Percentiles rank a stretch among this genome's conserved stretches.
These are phyloP conservation scores for Whitmania pigra DNA, from an alignment of 1,140 invertebrate species.

Conservation along the genomic window DNA sequence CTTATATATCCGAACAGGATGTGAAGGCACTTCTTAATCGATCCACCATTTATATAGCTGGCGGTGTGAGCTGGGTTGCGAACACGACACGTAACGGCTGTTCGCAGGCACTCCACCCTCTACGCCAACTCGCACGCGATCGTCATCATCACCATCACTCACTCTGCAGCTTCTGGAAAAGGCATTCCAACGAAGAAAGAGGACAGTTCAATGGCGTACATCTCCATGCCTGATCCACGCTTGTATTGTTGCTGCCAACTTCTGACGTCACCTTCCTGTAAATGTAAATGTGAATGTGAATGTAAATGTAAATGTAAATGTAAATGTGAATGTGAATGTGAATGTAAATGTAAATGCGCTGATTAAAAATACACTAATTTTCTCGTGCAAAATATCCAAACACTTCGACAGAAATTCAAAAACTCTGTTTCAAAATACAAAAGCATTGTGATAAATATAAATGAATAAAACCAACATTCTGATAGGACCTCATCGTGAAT, in stretches of 20 bases:
- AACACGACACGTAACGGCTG: too few species aligned
- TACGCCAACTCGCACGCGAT: too few species aligned
- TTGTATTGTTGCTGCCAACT: conserved; percentile 99
- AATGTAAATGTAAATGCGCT: too few species aligned
- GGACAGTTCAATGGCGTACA: conserved; percentile 97
- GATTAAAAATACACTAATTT: neutral
- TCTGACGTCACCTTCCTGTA: conserved; percentile 44
- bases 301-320: neutral
- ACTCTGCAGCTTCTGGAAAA: conserved; percentile 81
- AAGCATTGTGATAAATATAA: neutral
- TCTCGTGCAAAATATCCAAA: neutral
- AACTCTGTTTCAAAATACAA: conserved; percentile 8
- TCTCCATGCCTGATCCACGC: conserved; percentile 96
- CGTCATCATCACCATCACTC: neutral
- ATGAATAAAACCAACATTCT: neutral
- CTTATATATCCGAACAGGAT: too few species aligned
- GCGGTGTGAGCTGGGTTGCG: too few species aligned
- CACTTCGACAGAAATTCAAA: too few species aligned
- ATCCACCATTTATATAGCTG: too few species aligned
- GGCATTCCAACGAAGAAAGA: conserved; percentile 95
- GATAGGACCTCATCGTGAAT: conserved; percentile 26
- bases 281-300: neutral
- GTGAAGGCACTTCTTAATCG: too few species aligned
- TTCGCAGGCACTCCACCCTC: too few species aligned
- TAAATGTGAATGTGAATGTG: too few species aligned